Evolutionary conservation across 2,797 vertebrate species (phyloP), one percentile per base, ranked within the genome.

Genomic region (Oophaga sylvatica): DNA sequence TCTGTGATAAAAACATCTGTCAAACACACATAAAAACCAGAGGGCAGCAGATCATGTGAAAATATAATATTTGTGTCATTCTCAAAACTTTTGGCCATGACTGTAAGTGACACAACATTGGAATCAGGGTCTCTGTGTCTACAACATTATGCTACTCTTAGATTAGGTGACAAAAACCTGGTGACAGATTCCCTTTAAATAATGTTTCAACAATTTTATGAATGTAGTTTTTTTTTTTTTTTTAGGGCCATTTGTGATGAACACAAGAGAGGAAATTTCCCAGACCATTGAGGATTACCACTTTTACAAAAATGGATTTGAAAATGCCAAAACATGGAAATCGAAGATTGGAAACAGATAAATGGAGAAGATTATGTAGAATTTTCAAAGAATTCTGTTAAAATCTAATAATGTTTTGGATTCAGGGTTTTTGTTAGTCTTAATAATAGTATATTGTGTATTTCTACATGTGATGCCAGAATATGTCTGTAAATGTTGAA

Each of bases 161-260:
- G 48, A 53, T 11, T 53, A 11, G 48, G 8, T 53, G 48, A 11
- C 48, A 53, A 53, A 11, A 53, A 9, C 48, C 48, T 5, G 48
- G 8, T 53, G 48, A 53, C 48, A 11, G 48, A 53, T 53, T 53
- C 48, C 48, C 48, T 11, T 53, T 31, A 68, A 68, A 68, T 15
- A 59, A 59, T 29, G 12, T 16, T 5, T 10, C 22, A 65, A 56
- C 53, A 56, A 67, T 67, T 67, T 29, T 29, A 2, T 67, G 10
- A 67, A 67, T 67, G 29, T 67, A 29, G 7, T 71, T 41, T 41
- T 31, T 5, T 31, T 67, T 83, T 8, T 35, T 67, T 83, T 91
- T 92, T 92, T 57, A 96, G 94, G 95, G 91, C 94, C 90, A 0
- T 97, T 97, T 92, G 95, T 96, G 81, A 96, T 96, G 95, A 97